phyloP scores from a whole-genome alignment of 2,113 vertebrate genomes.

The Pimephales promelas region DNA sequence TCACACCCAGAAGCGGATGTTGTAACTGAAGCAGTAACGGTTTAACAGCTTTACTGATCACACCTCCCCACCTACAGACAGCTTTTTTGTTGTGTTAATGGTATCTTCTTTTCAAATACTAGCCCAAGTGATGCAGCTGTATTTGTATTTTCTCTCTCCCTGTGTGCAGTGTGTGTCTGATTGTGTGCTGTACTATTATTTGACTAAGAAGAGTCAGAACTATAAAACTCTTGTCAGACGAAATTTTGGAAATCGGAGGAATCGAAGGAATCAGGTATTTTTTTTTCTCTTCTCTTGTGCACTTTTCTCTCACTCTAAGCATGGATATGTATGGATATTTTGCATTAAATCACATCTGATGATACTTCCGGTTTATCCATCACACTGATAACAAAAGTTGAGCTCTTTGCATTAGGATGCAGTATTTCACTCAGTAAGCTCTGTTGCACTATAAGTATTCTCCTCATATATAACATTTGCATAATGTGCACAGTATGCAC shows the following conservation, averaged over 20 bases:
- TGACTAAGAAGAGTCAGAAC: slow-evolving; percentile 99
- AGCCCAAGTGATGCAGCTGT: not conserved
- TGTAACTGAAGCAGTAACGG: not conserved
- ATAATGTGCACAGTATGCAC: not conserved
- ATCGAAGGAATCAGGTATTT: slow-evolving; percentile 90
- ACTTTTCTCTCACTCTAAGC: not conserved
- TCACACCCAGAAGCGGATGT: not conserved
- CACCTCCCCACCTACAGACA: not conserved
- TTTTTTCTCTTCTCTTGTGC: not conserved
- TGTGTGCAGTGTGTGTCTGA: slow-evolving; percentile 88
- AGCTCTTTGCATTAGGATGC: not conserved
- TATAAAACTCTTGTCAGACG: slow-evolving; percentile 95
- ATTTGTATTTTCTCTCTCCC: not conserved
- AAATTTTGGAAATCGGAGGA: slow-evolving; percentile 90
- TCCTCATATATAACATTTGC: not conserved
- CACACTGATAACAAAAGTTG: not conserved
- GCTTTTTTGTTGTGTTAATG: not conserved
- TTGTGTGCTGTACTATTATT: slow-evolving; percentile 97
- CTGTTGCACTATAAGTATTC: not conserved
- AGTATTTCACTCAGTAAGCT: not conserved
- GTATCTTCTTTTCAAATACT: not conserved
- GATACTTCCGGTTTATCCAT: too few relatives aligned
- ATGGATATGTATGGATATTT: not conserved
- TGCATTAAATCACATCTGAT: too few relatives aligned
- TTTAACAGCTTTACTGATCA: not conserved